phyloP scores from a whole-genome alignment of 2,797 vertebrate genomes.

The Pseudomugil gertrudae region DNA sequence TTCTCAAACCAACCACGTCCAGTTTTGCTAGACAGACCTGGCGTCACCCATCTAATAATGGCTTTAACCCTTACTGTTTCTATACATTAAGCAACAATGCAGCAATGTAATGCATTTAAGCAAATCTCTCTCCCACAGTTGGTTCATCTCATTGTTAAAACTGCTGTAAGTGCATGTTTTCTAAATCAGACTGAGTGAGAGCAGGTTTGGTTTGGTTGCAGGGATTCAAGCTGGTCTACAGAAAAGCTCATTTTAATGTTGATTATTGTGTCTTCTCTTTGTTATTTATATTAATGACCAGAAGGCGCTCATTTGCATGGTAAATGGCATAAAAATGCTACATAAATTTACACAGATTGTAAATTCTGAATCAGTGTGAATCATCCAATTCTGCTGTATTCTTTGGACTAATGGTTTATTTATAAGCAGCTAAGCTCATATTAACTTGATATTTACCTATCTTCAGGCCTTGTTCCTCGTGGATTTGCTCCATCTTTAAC shows the following conservation, averaged over 20 bases:
- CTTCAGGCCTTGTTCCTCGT: background rate
- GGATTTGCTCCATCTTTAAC: background rate
- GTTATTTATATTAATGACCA: background rate
- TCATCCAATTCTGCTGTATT: background rate
- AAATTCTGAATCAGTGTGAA: background rate
- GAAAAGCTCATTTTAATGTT: constrained; percentile 19
- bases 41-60: constrained; percentile 20
- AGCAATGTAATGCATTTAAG: constrained; percentile 38
- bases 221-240: background rate
- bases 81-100: constrained; percentile 17
- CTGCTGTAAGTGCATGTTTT: constrained; percentile 34
- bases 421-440: background rate
- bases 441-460: background rate
- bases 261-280: background rate
- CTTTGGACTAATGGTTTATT: constrained; percentile 17
- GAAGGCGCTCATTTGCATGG: constrained; percentile 4
- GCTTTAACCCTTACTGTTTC: constrained; percentile 20
- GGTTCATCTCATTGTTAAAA: constrained; percentile 50
- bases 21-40: background rate
- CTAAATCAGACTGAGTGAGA: background rate
- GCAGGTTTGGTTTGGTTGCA: constrained; percentile 29
- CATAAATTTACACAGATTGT: background rate
- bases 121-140: constrained; percentile 38
- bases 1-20: constrained; percentile 21
- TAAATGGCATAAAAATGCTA: background rate